Evolutionary conservation across 2,797 vertebrate species (phyloP).

Genomic region (Cuniculus paca): DNA sequence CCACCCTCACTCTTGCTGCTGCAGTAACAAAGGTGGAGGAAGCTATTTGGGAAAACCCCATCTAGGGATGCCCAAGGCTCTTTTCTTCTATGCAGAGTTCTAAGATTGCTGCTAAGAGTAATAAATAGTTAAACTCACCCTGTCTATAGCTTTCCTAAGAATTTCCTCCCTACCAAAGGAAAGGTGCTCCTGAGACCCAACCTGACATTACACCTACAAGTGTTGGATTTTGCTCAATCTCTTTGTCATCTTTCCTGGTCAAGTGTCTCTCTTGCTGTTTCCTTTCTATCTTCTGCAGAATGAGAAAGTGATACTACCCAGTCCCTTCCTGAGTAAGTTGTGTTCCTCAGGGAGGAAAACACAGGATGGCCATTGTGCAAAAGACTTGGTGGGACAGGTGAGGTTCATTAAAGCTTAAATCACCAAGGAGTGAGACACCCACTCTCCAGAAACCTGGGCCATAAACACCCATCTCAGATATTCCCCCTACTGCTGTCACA

Average conservation of each 20-base stretch:
- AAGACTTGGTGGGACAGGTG: not conserved
- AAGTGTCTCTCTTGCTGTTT: slow-evolving; percentile 68
- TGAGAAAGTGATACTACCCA: not conserved
- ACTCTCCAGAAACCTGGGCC: not conserved
- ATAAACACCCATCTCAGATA: not conserved
- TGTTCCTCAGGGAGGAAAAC: not conserved
- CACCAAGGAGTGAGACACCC: not conserved
- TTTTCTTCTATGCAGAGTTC: not conserved
- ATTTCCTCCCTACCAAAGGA: not conserved
- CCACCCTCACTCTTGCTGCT: accelerated
- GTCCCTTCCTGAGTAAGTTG: not conserved
- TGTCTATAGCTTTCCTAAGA: not conserved
- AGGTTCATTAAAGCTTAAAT: not conserved
- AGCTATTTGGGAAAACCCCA: not conserved
- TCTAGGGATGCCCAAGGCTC: not conserved
- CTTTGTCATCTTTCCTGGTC: slow-evolving; percentile 1
- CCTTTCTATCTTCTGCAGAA: slow-evolving; percentile 29
- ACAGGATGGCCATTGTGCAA: not conserved
- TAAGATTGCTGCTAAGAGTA: not conserved
- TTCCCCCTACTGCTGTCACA: slow-evolving; percentile 41
- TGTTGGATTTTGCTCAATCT: not conserved
- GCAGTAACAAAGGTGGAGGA: accelerated
- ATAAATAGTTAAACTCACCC: not conserved
- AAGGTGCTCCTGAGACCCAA: not conserved
- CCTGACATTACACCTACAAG: not conserved